Evolutionary conservation across 2,113 vertebrate species (phyloP), one percentile per base, ranked within the genome.

Genomic region (Origma solitaria): DNA sequence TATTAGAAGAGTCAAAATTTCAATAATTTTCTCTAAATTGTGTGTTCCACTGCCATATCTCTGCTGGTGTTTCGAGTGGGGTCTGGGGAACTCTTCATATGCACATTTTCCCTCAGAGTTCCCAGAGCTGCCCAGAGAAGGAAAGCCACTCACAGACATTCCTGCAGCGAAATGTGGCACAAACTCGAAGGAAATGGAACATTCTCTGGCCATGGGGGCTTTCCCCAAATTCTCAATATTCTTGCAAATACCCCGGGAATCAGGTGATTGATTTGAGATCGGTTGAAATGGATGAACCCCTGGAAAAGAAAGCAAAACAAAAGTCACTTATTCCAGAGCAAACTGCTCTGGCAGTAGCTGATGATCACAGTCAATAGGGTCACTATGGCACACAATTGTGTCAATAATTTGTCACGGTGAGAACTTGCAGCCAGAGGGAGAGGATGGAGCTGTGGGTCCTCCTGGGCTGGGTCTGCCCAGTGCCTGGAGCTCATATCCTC

Each of bases 71-170:
- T 92, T 45, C 16, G 23, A 58, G 56, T n/a, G 60, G 76, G 92
- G 69, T 70, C 91, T 86, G 22, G 86, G 88, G 86, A 94, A 35
- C 79, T 15, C 9, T 90, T 82, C 38, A 35, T 2, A 9, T 1
- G 5, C 45, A 57, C 40, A 3, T 45, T 81, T 86, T 80, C 66
- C 80, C 75, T 86, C 75, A 38, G 93, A 24, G 31, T 15, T 93
- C 37, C 85, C 92, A 90, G 88, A 87, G 92, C 65, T 76, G 51
- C 66, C 90, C 69, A 25, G 33, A 7, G 62, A 33, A 72, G 85
- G 9, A 20, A 62, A 70, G 5, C 21, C 75, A 30, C 68, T 42
- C 45, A n/a, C 60, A 38, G 16, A 3, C 20, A 42, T 45, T 64
- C 83, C 83, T 51, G 51, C 49, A 40, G 70, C 57, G 11, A 35